These are phyloP conservation scores for Coremacera marginata DNA, from an alignment of 2,888 invertebrate species.

Conservation along the genomic window DNA sequence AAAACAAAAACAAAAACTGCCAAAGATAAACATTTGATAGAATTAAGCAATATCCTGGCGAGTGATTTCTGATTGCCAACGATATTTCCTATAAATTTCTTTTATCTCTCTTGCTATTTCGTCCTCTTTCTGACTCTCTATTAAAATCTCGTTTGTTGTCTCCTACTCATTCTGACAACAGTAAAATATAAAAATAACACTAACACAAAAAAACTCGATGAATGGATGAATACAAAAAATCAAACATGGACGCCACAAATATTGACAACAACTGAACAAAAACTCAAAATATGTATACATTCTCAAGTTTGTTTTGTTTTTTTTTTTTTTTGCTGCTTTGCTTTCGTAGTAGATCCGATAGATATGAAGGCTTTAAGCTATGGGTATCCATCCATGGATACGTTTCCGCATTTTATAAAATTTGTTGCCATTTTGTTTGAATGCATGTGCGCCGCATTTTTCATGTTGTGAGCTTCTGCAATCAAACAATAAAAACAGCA, in stretches of 20 bases:
- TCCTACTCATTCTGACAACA: constrained; percentile 6
- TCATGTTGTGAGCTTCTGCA: constrained; percentile 37
- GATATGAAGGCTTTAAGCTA: neutral
- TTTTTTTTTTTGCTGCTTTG: neutral
- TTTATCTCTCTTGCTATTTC: constrained; percentile 1
- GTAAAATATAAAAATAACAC: constrained; percentile 9
- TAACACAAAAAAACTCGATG: constrained; percentile 27
- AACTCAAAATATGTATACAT: constrained; percentile 25
- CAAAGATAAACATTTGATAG: constrained; percentile 47
- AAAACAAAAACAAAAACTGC: constrained; percentile 8
- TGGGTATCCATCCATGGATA: neutral
- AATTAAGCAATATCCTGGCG: constrained; percentile 52
- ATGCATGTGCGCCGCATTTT: neutral
- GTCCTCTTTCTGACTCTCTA: neutral
- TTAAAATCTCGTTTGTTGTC: constrained; percentile 8
- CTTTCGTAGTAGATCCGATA: neutral
- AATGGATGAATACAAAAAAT: constrained; percentile 38
- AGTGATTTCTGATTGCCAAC: constrained; percentile 41
- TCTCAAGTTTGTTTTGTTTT: neutral
- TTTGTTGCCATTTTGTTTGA: constrained; percentile 18
- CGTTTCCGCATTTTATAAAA: constrained; percentile 1
- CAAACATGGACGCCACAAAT: constrained; percentile 45
- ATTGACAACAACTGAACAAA: constrained; percentile 29
- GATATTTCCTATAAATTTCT: constrained; percentile 48
- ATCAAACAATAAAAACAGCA: constrained; percentile 50